Evolutionary conservation across 1,140 invertebrate species (phyloP), one percentile per base, ranked within the genome.

Genomic region (Penaeus japonicus): DNA sequence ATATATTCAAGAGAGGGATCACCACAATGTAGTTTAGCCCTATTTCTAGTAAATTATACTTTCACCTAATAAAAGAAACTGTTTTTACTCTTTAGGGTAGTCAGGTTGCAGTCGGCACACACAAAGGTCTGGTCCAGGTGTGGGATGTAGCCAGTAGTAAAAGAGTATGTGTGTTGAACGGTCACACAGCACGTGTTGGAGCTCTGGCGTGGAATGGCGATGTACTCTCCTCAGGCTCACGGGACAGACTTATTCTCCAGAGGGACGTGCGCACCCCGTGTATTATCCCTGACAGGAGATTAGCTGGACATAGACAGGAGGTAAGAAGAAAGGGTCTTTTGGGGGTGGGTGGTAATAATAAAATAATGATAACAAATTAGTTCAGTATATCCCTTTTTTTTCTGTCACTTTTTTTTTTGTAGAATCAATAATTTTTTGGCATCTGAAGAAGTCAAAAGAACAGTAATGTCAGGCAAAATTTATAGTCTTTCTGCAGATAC

Each of bases 191-290:
- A 0, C 94, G 97, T 12, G 96, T 97, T 30, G 98, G 98, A 10
- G 98, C 98, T 1, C 92, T 99, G 57, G 98, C 99, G 0, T 99
- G 98, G 98, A 99, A 99, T 93, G 97, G 97, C 20, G 98, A 99
- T 92, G 95, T 99, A 62, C 93, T 99, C 15, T 99, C 97, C 75
- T 99, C 98, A 0, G 99, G 99, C 0, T 99, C 97, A 90, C 93
- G 99, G 90, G 99, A 99, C 92, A 93, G 99, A 89, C 94, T 97
- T 91, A 99, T 99, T 89, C 94, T 99, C 57, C 98, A 99, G 92
- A 93, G 98, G 85, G 99, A 99, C 93, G 97, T 98, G 0, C 94
- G 99, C 75, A 96, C 96, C 62, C 96, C 98, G 7, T 95, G 95
- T 32, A 92, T 96, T 32, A 95, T 96, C 70, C 94, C 95, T 32